Percentiles rank a stretch among this genome's conserved stretches.
Evolutionary conservation across 2,797 vertebrate genomes (phyloP).

Genomic region (Clamator glandarius): DNA sequence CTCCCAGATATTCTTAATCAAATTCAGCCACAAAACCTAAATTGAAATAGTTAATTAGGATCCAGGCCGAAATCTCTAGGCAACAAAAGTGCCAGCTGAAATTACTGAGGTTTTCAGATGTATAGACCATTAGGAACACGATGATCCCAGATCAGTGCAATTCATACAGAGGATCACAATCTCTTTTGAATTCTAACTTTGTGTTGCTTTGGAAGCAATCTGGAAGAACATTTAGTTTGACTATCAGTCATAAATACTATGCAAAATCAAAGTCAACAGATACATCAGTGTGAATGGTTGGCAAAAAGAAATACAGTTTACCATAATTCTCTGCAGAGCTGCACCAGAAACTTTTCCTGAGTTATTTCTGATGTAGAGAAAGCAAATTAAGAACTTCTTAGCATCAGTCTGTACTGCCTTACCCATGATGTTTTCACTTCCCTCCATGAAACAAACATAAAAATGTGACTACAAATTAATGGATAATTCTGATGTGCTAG

Average conservation of each 20-base stretch:
- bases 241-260: not conserved
- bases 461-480: not conserved
- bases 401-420: not conserved
- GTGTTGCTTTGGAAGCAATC: not conserved
- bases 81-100: constrained; percentile 10
- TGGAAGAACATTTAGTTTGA: not conserved
- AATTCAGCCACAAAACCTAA: constrained; percentile 32
- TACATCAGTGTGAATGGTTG: not conserved
- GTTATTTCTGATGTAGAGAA: not conserved
- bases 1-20: constrained; percentile 43
- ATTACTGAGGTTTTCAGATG: constrained; percentile 9
- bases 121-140: not conserved
- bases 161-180: not conserved
- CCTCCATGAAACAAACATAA: not conserved
- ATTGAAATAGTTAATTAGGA: constrained; percentile 54
- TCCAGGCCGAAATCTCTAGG: not conserved
- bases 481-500: constrained; percentile 8
- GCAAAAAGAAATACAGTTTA: not conserved
- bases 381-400: constrained; percentile 8
- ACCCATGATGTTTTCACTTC: not conserved
- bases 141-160: not conserved
- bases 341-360: not conserved
- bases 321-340: not conserved
- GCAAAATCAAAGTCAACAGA: not conserved
- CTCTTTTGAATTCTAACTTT: not conserved